These are phyloP conservation scores for Heptranchias perlo DNA, from an alignment of 2,113 vertebrate species.

Conservation along the genomic window DNA sequence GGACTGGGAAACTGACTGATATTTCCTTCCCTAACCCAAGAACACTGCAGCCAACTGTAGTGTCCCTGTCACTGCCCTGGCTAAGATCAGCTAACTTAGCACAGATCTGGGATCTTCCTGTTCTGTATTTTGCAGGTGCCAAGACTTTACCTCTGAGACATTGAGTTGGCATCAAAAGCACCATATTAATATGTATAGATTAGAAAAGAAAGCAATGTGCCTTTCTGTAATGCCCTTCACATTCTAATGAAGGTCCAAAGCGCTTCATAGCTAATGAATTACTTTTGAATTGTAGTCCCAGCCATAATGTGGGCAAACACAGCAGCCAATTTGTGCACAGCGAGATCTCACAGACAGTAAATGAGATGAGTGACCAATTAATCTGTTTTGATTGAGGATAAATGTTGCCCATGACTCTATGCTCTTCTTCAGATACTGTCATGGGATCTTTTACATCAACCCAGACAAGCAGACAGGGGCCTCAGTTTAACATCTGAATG, in stretches of 20 bases:
- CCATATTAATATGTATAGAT: neutral
- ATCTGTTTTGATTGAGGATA: neutral
- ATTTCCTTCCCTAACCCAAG: neutral
- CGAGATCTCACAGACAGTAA: too few relatives aligned
- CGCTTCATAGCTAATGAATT: neutral
- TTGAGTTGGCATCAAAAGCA: neutral
- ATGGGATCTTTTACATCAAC: neutral
- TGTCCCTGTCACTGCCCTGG: neutral
- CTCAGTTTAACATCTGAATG: neutral
- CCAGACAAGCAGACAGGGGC: neutral
- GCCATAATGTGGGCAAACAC: neutral
- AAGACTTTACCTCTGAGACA: neutral
- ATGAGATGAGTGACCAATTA: neutral
- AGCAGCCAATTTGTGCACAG: too few relatives aligned
- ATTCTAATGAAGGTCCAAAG: neutral
- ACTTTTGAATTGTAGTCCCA: neutral
- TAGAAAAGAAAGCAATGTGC: neutral
- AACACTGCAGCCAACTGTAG: neutral
- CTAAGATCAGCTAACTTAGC: neutral
- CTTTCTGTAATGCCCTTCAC: neutral
- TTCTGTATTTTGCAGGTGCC: neutral
- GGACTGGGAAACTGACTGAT: neutral
- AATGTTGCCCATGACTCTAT: neutral
- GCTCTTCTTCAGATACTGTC: neutral
- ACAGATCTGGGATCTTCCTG: neutral